phyloP scores from a whole-genome alignment of 2,797 vertebrate species.

The Pachyuromys duprasi region DNA sequence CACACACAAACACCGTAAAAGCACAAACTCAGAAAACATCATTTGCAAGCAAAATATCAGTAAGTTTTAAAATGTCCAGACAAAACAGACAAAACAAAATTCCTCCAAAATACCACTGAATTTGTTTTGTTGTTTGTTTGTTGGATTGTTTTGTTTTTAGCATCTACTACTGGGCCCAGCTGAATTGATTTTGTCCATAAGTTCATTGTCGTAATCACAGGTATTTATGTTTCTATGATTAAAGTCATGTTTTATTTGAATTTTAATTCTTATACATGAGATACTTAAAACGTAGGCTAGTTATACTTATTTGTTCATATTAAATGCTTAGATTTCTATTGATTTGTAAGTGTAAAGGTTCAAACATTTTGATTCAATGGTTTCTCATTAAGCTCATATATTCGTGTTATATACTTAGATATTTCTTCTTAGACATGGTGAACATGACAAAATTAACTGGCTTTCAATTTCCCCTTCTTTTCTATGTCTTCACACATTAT shows the following conservation, averaged over 20 bases:
- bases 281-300: not conserved
- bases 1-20: not conserved
- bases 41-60: not conserved
- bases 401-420: too few relatives aligned
- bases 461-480: too few relatives aligned
- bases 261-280: not conserved
- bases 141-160: not conserved
- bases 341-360: not conserved
- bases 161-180: not conserved
- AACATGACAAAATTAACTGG: too few relatives aligned
- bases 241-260: not conserved
- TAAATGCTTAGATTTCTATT: conserved; percentile 22
- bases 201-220: not conserved
- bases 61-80: not conserved
- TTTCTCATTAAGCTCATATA: not conserved
- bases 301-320: not conserved
- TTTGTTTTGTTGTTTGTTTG: too few relatives aligned
- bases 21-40: not conserved
- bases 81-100: not conserved
- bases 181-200: not conserved
- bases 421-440: too few relatives aligned
- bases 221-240: not conserved
- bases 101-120: not conserved
- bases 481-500: too few relatives aligned
- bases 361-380: not conserved